Percentiles rank a stretch among this genome's conserved stretches.
These are phyloP conservation scores for Centruroides vittatus DNA, from an alignment of 1,140 invertebrate species.

Conservation along the genomic window DNA sequence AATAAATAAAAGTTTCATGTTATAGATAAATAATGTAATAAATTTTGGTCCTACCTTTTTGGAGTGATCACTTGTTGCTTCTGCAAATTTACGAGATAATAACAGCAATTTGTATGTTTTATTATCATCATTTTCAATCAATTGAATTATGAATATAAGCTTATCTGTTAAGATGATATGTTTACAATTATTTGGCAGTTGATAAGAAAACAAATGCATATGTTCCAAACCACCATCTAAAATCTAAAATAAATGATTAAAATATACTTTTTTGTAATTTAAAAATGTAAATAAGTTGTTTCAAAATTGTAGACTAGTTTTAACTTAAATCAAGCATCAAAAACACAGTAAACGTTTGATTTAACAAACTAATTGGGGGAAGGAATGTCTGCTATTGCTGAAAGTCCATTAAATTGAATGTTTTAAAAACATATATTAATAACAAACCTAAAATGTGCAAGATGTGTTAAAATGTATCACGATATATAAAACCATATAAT, in stretches of 20 bases:
- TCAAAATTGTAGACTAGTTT: too few relatives aligned
- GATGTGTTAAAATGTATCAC: too few relatives aligned
- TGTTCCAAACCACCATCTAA: constrained; percentile 29
- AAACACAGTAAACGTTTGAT: too few relatives aligned
- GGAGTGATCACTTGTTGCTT: constrained; percentile 38
- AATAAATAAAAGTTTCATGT: too few relatives aligned
- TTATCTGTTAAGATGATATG: constrained; percentile 43
- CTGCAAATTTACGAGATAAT: constrained; percentile 44
- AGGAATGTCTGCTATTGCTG: too few relatives aligned
- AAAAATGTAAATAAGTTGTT: background rate
- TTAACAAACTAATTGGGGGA: too few relatives aligned
- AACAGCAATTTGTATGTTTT: constrained; percentile 19
- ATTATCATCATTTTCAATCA: too few relatives aligned
- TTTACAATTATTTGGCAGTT: constrained; percentile 41
- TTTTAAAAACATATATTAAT: too few relatives aligned
- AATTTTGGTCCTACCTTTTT: constrained; percentile 30
- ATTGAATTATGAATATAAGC: constrained; percentile 39
- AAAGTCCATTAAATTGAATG: too few relatives aligned
- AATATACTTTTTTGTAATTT: background rate
- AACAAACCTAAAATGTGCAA: too few relatives aligned
- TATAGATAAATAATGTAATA: background rate
- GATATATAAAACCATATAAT: too few relatives aligned
- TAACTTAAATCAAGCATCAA: too few relatives aligned
- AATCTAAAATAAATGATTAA: constrained; percentile 31
- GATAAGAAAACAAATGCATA: constrained; percentile 43